Percentiles rank a stretch among this genome's conserved stretches.
Evolutionary conservation across 2,888 invertebrate species (phyloP).

Genomic region (Diarsia rubi): DNA sequence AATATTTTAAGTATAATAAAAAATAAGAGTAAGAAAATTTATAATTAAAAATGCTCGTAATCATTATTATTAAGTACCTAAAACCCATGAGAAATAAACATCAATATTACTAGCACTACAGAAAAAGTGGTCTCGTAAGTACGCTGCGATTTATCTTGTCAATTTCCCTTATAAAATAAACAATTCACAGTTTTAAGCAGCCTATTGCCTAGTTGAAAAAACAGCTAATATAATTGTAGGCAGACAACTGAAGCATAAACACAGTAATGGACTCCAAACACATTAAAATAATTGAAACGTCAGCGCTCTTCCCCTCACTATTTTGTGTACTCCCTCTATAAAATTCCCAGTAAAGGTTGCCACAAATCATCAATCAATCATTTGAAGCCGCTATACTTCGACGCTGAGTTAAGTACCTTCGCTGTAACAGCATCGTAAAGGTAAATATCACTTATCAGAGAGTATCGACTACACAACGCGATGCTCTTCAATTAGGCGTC

Average conservation of each 20-base stretch:
- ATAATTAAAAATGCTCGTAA: not conserved
- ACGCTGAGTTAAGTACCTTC: constrained; percentile 41
- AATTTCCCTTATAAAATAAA: not conserved
- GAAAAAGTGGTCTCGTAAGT: not conserved
- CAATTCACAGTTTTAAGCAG: not conserved
- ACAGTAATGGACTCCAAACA: not conserved
- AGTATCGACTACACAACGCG: constrained; percentile 34
- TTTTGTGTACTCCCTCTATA: constrained; percentile 15
- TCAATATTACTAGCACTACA: not conserved
- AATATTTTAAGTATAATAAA: not conserved
- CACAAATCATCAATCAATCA: constrained; percentile 58
- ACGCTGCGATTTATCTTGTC: not conserved
- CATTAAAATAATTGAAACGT: constrained; percentile 1
- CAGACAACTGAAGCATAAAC: not conserved
- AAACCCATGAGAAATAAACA: not conserved
- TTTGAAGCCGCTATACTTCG: constrained; percentile 33
- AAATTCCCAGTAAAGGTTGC: constrained; percentile 13
- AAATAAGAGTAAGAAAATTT: too few relatives aligned
- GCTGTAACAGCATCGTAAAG: constrained; percentile 40
- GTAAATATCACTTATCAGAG: constrained; percentile 56
- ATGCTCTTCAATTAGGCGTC: constrained; percentile 53
- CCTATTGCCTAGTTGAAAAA: not conserved
- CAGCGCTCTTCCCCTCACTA: constrained; percentile 1
- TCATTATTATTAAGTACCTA: not conserved
- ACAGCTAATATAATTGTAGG: not conserved